Evolutionary conservation across 2,113 vertebrate species (phyloP), one percentile per base, ranked within the genome.

Genomic region (Anarrhichthys ocellatus): DNA sequence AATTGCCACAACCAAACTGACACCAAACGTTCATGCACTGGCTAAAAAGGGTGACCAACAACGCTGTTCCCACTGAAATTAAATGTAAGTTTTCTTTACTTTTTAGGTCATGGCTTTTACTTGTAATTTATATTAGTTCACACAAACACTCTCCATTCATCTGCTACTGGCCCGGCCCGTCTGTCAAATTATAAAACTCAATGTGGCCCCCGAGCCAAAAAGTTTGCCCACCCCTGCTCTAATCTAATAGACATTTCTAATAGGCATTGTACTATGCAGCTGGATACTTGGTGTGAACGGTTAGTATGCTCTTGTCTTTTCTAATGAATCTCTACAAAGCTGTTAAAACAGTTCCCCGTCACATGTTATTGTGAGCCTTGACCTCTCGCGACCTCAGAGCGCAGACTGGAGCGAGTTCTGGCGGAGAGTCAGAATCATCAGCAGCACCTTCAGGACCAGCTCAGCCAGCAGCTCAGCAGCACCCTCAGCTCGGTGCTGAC

Each of bases 391-490:
- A 92, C 92, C 87, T 66, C 84, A 99, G 98, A 99, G 87, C 95
- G 95, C 62, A 93, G 96, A 83, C 91, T 98, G 46, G 97, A 99
- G 32, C 94, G 95, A 52, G 93, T 96, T 2, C 83, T 99, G 87
- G 92, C 95, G 0, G 97, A 99, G 56, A 96, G 94, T 62, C 97
- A 97, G 87, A 96, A 96, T 64, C 95, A 96, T 9, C 97, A 94
- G 18, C 96, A 96, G 79, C 97, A 98, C 91, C 91, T 99, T 54
- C 97, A 99, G 88, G 97, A 99, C 61, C 97, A 99, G 13, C 94
- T 99, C 52, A 94, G 95, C 22, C 97, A 98, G 88, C 97, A 99
- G 90, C 96, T 99, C 9, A 95, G 96, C 36, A 97, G 97, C 73
- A 89, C 95, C 15, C 93, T 99, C 77, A 96, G 95, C 91, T 93